Evolutionary conservation across 2,113 vertebrate species (phyloP).

Genomic region (Cyprinodon variegatus): DNA sequence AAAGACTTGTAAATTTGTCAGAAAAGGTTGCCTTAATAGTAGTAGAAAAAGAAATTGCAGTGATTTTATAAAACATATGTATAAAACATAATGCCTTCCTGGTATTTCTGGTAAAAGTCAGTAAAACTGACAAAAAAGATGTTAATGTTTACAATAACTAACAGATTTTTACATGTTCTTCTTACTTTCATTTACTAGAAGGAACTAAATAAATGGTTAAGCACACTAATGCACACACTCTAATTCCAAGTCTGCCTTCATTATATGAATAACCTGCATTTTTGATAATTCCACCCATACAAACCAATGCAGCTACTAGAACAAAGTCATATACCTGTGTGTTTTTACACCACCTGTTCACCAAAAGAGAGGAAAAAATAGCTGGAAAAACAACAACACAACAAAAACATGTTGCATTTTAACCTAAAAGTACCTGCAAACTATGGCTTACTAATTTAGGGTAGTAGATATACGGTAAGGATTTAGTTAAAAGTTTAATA

Average conservation of each 20-base stretch:
- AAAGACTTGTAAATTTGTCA: too few relatives aligned
- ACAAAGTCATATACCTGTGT: not conserved
- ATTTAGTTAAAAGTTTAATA: slow-evolving; percentile 12
- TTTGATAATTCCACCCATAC: too few relatives aligned
- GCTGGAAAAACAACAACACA: not conserved
- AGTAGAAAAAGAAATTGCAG: not conserved
- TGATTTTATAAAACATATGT: too few relatives aligned
- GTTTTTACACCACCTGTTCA: not conserved
- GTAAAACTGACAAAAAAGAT: not conserved
- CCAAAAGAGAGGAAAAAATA: not conserved
- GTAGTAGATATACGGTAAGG: not conserved
- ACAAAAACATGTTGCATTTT: not conserved
- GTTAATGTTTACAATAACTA: not conserved
- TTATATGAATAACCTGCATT: not conserved
- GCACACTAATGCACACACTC: not conserved
- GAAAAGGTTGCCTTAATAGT: not conserved
- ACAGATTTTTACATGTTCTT: not conserved
- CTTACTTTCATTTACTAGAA: not conserved
- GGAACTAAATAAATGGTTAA: not conserved
- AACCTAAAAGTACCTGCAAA: not conserved
- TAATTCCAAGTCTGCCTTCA: not conserved
- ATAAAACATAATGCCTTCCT: too few relatives aligned
- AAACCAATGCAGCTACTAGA: not conserved
- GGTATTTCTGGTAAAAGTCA: too few relatives aligned
- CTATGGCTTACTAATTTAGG: not conserved